Conservation (phyloP, 1,140 invertebrate genomes). For the Tachypleus tridentatus region DNA sequence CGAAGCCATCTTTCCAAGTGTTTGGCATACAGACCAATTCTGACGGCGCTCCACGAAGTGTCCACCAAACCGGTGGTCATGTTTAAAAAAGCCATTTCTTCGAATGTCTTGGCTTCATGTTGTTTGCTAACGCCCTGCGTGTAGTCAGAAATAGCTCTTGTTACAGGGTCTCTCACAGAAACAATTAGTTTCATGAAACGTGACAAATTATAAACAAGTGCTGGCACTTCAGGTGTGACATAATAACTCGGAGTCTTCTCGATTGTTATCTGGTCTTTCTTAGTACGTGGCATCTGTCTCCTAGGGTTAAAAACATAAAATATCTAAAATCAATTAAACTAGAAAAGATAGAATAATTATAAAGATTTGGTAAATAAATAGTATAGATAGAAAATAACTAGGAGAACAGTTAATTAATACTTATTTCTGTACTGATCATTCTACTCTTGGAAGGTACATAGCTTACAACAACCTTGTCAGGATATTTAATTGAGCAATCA, state of each 20-base stretch:
- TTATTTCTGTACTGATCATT: too few relatives aligned
- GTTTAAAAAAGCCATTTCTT: conserved; percentile 64
- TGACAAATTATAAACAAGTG: conserved; percentile 73
- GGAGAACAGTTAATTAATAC: too few relatives aligned
- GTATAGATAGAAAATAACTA: too few relatives aligned
- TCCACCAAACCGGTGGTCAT: conserved; percentile 48
- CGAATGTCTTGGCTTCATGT: conserved; percentile 56
- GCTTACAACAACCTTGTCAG: too few relatives aligned
- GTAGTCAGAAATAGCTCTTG: conserved; percentile 83
- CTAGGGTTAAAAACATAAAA: conserved; percentile 34
- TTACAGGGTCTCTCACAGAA: conserved; percentile 84
- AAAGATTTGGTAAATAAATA: too few relatives aligned
- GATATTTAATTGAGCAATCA: too few relatives aligned
- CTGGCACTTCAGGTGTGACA: conserved; percentile 72
- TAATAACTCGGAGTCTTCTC: conserved; percentile 93
- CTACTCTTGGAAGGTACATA: too few relatives aligned
- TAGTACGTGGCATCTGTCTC: conserved; percentile 69
- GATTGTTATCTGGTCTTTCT: conserved; percentile 74
- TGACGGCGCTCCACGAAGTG: conserved; percentile 71
- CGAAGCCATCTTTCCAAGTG: conserved; percentile 74
- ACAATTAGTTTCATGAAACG: conserved; percentile 68
- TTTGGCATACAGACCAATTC: conserved; percentile 72
- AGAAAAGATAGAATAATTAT: too few relatives aligned
- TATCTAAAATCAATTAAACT: too few relatives aligned
- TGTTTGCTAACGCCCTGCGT: conserved; percentile 63